Conservation (phyloP, 1,140 invertebrate genomes). For the Brachionus calyciflorus region DNA sequence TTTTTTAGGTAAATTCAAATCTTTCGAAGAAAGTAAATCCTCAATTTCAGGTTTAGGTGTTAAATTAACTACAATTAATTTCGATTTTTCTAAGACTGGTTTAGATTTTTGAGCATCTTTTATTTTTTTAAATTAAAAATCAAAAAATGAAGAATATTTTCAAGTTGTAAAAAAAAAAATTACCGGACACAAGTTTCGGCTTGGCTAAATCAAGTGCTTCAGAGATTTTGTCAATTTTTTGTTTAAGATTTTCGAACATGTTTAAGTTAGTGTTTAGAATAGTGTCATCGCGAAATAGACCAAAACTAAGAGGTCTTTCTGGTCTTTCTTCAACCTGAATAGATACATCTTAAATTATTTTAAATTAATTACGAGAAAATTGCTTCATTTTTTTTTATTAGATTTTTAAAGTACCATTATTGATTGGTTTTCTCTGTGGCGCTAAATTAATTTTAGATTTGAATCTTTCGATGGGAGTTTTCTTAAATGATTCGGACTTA, state of each 20-base stretch:
- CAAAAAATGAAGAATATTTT: background rate
- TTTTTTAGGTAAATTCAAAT: constrained; percentile 7
- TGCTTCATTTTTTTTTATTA: constrained; percentile 1
- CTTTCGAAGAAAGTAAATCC: background rate
- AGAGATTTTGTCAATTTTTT: constrained; percentile 25
- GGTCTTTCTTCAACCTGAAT: background rate
- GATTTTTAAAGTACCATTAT: background rate
- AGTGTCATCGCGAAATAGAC: constrained; percentile 16
- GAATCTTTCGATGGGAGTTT: background rate
- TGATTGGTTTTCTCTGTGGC: background rate
- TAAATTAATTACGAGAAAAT: background rate
- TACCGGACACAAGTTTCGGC: background rate
- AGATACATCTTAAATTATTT: background rate
- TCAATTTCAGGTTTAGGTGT: background rate
- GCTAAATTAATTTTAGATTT: constrained; percentile 23
- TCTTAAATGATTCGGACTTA: background rate
- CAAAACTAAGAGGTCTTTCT: background rate
- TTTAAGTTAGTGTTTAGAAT: constrained; percentile 16
- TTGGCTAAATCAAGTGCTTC: constrained; percentile 20
- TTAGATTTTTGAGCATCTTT: background rate
- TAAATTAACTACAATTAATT: constrained; percentile 11
- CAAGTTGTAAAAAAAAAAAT: background rate
- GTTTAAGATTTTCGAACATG: background rate
- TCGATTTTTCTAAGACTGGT: constrained; percentile 33
- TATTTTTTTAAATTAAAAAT: too few species aligned